These are phyloP conservation scores for Tiliqua scincoides DNA, from an alignment of 2,113 vertebrate genomes.

Conservation along the genomic window DNA sequence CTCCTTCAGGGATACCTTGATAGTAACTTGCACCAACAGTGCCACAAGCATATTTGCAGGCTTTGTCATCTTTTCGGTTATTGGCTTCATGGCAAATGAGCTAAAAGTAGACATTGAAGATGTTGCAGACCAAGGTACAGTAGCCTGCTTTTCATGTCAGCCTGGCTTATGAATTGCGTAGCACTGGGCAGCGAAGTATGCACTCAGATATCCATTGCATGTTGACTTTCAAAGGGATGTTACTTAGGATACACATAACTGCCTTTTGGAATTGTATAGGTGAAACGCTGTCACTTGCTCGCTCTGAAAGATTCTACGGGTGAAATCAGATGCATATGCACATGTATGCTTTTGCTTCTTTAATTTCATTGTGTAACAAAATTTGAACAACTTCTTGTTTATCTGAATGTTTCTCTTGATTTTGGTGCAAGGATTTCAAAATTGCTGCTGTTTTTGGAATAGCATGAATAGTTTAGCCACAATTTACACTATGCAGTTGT, in stretches of 20 bases:
- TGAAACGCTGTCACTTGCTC: neutral
- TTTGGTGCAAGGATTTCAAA: too few relatives aligned
- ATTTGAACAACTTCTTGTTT: too few relatives aligned
- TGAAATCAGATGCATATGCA: too few relatives aligned
- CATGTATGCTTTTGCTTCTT: too few relatives aligned
- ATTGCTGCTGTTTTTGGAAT: too few relatives aligned
- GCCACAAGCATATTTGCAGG: conserved; percentile 98
- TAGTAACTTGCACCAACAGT: conserved; percentile 97
- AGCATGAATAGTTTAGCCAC: too few relatives aligned
- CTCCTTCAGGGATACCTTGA: conserved; percentile 90
- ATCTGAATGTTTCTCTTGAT: too few relatives aligned
- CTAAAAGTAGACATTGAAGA: conserved; percentile 96
- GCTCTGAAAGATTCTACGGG: neutral
- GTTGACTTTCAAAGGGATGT: neutral
- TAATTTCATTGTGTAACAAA: too few relatives aligned
- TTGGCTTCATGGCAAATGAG: conserved; percentile 98
- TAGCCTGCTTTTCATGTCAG: accelerated
- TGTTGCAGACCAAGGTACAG: conserved; percentile 96
- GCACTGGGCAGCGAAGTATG: neutral
- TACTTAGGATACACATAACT: neutral
- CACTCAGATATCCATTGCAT: neutral
- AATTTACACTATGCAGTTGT: too few relatives aligned
- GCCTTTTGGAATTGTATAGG: neutral
- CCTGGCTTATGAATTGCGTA: neutral
- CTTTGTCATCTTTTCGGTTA: conserved; percentile 99